These are phyloP conservation scores for Folsomia candida DNA, from an alignment of 2,888 invertebrate genomes.

Conservation along the genomic window DNA sequence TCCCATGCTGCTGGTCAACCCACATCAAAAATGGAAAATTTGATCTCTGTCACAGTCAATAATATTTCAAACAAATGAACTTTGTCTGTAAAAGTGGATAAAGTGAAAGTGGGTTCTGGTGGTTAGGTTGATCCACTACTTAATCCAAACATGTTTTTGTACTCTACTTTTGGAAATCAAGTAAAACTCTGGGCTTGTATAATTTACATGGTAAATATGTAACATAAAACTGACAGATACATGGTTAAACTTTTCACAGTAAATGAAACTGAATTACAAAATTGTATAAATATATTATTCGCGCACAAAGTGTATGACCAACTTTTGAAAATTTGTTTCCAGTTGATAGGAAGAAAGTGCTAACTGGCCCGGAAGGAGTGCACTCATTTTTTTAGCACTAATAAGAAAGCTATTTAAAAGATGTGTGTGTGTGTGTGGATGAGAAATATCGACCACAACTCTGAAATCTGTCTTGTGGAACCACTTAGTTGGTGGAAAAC, in stretches of 20 bases:
- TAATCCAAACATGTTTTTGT: no score
- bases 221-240: no score
- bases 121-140: no score
- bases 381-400: slow-evolving; percentile 12
- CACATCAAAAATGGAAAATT: neutral
- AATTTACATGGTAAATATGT: no score
- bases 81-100: no score
- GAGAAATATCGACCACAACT: slow-evolving; percentile 8
- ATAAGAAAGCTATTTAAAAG: slow-evolving; percentile 20
- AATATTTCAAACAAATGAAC: neutral
- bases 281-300: no score
- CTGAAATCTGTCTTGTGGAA: slow-evolving; percentile 9
- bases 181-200: no score
- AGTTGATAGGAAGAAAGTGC: neutral
- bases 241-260: no score
- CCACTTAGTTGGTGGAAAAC: slow-evolving; percentile 14
- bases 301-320: no score
- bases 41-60: neutral
- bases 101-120: no score
- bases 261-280: no score
- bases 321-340: neutral
- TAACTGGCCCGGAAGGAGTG: neutral
- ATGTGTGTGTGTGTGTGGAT: neutral
- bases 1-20: neutral
- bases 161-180: no score